Evolutionary conservation across 1,140 invertebrate species (phyloP), one percentile per base, ranked within the genome.

Genomic region (Coelopa frigida): DNA sequence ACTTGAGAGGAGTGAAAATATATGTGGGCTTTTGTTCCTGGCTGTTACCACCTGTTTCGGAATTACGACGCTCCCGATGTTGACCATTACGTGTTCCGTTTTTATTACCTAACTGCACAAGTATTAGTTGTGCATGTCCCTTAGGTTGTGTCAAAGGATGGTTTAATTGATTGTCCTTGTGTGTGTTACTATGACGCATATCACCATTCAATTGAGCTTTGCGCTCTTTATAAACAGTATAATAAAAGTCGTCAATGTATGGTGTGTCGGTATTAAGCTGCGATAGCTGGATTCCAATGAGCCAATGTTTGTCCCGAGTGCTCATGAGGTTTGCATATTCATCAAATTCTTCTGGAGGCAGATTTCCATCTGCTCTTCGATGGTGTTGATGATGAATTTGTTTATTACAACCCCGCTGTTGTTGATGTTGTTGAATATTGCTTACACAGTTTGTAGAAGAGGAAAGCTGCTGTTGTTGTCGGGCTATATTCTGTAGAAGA

Each of bases 261-360:
- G 87, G 87, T 26, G 86, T 87, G 36, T 84, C 85, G 1, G 87
- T 88, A 53, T 87, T 86, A 0, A 95, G 72, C 65, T 94, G 91
- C 46, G 93, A 69, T 54, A 93, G 72, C 68, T 95, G 92, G 58
- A 96, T 94, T 62, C 92, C 92, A 37, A 91, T 82, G 2, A 96
- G 73, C 89, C 91, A 94, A 49, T 93, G 89, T 60, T 94, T 95
- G 58, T 96, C 92, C 31, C 83, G 77, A 49, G 79, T 78, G 29
- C 86, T 91, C 92, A 97, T 96, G 3, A 95, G 71, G 18, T 89
- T 90, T 5, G 84, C 82, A 64, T 92, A 93, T 57, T 89, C 85
- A 67, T 93, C 89, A 41, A 56, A 68, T 29, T 64, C 64, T n/a
- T 64, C 54, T 11, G 54, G 50, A 2, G 61, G 58, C 17, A 68